Evolutionary conservation across 2,888 invertebrate species (phyloP).

Genomic region (Brassicogethes aeneus): DNA sequence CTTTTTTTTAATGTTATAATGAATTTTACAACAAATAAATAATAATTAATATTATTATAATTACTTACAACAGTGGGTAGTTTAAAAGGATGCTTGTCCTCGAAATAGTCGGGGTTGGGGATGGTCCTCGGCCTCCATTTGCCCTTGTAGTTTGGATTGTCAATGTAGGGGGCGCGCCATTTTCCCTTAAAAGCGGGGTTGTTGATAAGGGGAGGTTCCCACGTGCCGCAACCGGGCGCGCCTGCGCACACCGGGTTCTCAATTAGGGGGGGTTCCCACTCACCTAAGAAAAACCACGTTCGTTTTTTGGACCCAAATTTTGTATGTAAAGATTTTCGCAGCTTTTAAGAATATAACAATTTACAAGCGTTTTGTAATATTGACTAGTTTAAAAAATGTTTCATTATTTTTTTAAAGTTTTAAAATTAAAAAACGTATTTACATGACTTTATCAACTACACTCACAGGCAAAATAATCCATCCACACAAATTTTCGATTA

Average conservation of each 20-base stretch:
- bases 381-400: too few species aligned
- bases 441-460: too few species aligned
- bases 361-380: too few species aligned
- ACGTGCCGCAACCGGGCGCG: slow-evolving; percentile 77
- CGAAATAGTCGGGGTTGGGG: slow-evolving; percentile 87
- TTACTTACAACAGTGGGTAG: slow-evolving; percentile 83
- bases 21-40: slow-evolving; percentile 4
- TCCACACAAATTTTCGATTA: too few species aligned
- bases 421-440: too few species aligned
- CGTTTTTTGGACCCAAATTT: too few species aligned
- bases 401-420: too few species aligned
- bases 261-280: slow-evolving; percentile 93
- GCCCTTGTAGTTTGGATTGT: slow-evolving; percentile 91
- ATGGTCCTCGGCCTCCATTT: slow-evolving; percentile 88
- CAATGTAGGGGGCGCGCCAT: slow-evolving; percentile 84
- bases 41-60: neutral
- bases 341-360: too few species aligned
- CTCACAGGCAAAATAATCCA: too few species aligned
- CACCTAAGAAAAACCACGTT: slow-evolving; percentile 34
- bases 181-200: slow-evolving; percentile 91
- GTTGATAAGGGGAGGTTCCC: slow-evolving; percentile 74
- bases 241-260: slow-evolving; percentile 78
- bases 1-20: too few species aligned
- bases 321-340: too few species aligned
- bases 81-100: slow-evolving; percentile 80